A percentile compares a stretch with the other conserved stretches of the same genome.
phyloP scores from a whole-genome alignment of 2,888 invertebrate species.

The Lycia hirtaria region DNA sequence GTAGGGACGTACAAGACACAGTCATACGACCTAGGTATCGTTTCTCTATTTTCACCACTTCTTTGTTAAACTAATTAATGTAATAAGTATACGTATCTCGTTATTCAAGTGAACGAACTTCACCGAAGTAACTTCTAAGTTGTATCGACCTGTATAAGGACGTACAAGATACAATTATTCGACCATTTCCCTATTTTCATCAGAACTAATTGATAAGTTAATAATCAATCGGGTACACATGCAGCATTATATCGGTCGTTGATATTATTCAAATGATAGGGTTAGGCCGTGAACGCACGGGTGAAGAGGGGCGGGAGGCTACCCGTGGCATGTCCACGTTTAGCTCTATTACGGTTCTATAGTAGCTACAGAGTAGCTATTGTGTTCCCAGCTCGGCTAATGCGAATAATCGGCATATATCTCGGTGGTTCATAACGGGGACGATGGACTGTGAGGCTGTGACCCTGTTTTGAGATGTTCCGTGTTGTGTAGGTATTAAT shows the following conservation, averaged over 20 bases:
- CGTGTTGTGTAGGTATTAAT: not conserved
- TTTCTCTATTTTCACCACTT: too few relatives aligned
- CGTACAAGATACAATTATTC: not conserved
- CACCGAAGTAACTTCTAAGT: too few relatives aligned
- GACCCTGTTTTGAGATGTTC: not conserved
- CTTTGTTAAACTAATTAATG: too few relatives aligned
- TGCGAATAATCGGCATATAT: constrained; percentile 27
- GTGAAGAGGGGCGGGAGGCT: constrained; percentile 18
- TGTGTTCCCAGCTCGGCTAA: constrained; percentile 24
- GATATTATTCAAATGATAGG: constrained; percentile 42
- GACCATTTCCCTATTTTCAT: not conserved
- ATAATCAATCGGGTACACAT: constrained; percentile 27
- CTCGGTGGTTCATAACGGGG: constrained; percentile 8
- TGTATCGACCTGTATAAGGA: too few relatives aligned
- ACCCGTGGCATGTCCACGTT: constrained; percentile 35
- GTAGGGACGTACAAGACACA: too few relatives aligned
- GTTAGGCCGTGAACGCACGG: constrained; percentile 38
- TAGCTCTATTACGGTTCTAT: constrained; percentile 23
- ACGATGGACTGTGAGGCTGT: constrained; percentile 2
- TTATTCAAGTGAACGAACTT: too few relatives aligned
- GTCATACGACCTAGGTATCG: too few relatives aligned
- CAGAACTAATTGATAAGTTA: not conserved
- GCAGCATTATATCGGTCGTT: constrained; percentile 23
- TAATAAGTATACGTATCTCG: too few relatives aligned
- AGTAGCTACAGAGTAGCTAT: constrained; percentile 34